Evolutionary conservation across 2,797 vertebrate genomes (phyloP).

Genomic region (Melanotaenia boesemani): DNA sequence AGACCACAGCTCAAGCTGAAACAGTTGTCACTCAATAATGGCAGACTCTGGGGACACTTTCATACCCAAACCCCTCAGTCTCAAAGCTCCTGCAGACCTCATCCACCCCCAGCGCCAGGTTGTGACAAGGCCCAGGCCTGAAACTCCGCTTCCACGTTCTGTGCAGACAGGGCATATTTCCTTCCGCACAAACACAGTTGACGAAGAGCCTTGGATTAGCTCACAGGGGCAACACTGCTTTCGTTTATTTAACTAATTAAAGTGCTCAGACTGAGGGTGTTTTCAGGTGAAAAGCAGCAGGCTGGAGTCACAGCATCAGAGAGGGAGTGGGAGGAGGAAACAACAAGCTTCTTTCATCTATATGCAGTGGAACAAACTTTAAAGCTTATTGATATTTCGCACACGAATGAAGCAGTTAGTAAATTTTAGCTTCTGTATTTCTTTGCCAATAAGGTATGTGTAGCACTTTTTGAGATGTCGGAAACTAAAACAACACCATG

Average conservation of each 20-base stretch:
- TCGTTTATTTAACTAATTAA: constrained; percentile 81
- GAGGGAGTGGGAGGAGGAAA: constrained; percentile 22
- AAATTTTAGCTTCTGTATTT: constrained; percentile 1
- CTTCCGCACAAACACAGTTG: constrained; percentile 70
- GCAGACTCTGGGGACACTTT: constrained; percentile 68
- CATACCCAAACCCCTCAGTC: constrained; percentile 52
- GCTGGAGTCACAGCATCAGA: constrained; percentile 30
- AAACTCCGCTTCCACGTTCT: constrained; percentile 65
- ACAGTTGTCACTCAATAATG: constrained; percentile 78
- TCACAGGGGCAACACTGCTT: constrained; percentile 59
- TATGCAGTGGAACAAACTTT: constrained; percentile 6
- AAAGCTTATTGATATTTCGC: constrained; percentile 16
- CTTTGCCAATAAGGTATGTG: background rate
- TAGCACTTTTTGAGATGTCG: background rate
- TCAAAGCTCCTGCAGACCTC: constrained; percentile 47
- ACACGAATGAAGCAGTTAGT: background rate
- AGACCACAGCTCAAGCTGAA: constrained; percentile 68
- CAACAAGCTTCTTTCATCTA: constrained; percentile 28
- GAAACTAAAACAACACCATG: background rate
- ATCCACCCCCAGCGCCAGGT: constrained; percentile 31
- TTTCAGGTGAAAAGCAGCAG: constrained; percentile 46
- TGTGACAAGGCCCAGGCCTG: constrained; percentile 75
- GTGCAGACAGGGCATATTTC: constrained; percentile 64
- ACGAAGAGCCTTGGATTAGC: constrained; percentile 60
- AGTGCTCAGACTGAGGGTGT: constrained; percentile 64